Percentiles rank a stretch among this genome's conserved stretches.
phyloP scores from a whole-genome alignment of 2,888 invertebrate species.

The Drosophila seclusa region DNA sequence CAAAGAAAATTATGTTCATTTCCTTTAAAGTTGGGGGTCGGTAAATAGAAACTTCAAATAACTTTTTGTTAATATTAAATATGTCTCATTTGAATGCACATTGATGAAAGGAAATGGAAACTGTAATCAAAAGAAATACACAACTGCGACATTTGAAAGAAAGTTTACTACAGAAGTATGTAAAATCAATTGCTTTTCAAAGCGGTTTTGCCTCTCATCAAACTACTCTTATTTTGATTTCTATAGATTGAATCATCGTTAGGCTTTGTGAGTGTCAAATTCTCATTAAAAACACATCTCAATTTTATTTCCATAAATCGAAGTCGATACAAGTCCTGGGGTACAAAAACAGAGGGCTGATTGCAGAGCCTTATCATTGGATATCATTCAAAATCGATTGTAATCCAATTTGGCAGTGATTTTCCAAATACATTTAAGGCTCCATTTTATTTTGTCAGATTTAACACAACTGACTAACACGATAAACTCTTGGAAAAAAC shows the following conservation, averaged over 20 bases:
- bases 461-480: slow-evolving; percentile 30
- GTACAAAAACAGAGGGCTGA: slow-evolving; percentile 10
- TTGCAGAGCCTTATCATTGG: neutral
- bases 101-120: neutral
- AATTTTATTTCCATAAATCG: slow-evolving; percentile 70
- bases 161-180: slow-evolving; percentile 14
- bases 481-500: slow-evolving; percentile 32
- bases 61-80: neutral
- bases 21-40: neutral
- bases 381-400: slow-evolving; percentile 65
- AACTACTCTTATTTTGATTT: slow-evolving; percentile 26
- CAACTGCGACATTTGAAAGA: neutral
- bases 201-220: neutral
- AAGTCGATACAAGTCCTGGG: slow-evolving; percentile 34
- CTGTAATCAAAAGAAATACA: neutral
- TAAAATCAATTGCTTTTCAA: slow-evolving; percentile 27
- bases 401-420: slow-evolving; percentile 66
- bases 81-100: neutral
- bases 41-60: neutral
- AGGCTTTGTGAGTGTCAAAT: slow-evolving; percentile 31
- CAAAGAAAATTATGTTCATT: neutral
- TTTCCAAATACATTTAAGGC: slow-evolving; percentile 42
- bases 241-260: slow-evolving; percentile 43
- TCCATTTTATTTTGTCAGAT: slow-evolving; percentile 21
- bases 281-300: slow-evolving; percentile 72